A percentile compares a stretch with the other conserved stretches of the same genome.
These are phyloP conservation scores for Neolamprologus sp. DNA, from an alignment of 2,113 vertebrate species.

Conservation along the genomic window DNA sequence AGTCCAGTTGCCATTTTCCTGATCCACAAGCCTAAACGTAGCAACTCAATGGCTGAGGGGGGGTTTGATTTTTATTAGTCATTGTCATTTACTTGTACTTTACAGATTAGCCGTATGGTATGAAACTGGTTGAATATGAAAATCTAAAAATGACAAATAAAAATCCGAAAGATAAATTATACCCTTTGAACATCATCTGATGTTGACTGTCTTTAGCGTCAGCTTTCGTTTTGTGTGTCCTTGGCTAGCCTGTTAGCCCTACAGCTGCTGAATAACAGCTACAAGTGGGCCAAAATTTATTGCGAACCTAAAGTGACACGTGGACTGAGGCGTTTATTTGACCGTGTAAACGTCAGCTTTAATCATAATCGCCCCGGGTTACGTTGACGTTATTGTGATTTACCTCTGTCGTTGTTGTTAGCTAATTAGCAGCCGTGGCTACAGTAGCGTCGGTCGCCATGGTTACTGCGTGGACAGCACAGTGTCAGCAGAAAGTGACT, in stretches of 20 bases:
- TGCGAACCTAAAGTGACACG: background rate
- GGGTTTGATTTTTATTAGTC: background rate
- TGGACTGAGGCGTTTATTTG: background rate
- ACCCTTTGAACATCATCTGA: background rate
- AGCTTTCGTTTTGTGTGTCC: background rate
- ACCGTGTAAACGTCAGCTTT: background rate
- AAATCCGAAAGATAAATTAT: background rate
- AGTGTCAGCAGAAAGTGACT: background rate
- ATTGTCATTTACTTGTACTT: background rate
- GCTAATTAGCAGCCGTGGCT: constrained; percentile 6
- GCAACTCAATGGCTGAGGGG: background rate
- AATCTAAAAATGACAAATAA: background rate
- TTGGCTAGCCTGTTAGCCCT: background rate
- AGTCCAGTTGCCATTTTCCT: background rate
- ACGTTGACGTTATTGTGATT: background rate
- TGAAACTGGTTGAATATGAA: background rate
- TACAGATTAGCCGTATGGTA: background rate
- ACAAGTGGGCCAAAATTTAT: background rate
- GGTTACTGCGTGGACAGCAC: constrained; percentile 16
- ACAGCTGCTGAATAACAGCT: background rate
- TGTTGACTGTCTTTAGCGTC: background rate
- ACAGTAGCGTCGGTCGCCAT: constrained; percentile 51
- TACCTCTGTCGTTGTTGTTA: background rate
- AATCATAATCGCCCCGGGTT: background rate
- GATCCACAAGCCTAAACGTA: background rate